Evolutionary conservation across 2,797 vertebrate genomes (phyloP), one percentile per base, ranked within the genome.

Genomic region (Micromesistius poutassou): DNA sequence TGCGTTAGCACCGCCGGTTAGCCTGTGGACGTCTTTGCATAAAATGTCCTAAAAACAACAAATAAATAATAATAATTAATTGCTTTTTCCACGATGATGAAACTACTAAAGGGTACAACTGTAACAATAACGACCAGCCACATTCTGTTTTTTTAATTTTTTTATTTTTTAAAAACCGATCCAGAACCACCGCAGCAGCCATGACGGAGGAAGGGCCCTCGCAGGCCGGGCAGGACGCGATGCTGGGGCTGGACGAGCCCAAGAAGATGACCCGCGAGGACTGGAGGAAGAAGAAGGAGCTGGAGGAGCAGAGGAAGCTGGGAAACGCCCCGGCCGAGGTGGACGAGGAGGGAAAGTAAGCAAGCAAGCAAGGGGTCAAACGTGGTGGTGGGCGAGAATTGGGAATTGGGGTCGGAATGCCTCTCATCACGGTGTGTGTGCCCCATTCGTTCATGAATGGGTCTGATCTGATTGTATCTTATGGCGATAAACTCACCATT

Each of bases 241-340:
- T 96, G 66, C 88, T 94, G 77, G 96, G 94, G 78, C 91, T 98
- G 79, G 97, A 99, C 84, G 98, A 99, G 31, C 98, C 97, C 36
- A 99, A 99, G 86, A 99, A 99, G 87, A 98, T 99, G 97, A 98
- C 96, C 0, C 91, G 98, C 75, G 97, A 99, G 87, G 98, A 99
- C 80, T 99, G 98, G 98, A 96, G 98, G 84, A 99, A 99, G 89
- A 99, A 99, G 90, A 99, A 99, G 80, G 98, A 99, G 79, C 81
- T 99, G 30, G 98, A 99, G 91, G 98, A 99, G 78, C 98, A 99
- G 87, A 94, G 97, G 66, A 99, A 99, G 81, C 87, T 99, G 50
- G 98, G 98, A 85, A 99, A 99, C 83, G 98, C 97, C 30, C 98
- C 97, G 12, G 98, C 98, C 79, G 98, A 99, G 87, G 98, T 99